These are phyloP conservation scores for Tragelaphus scriptus DNA, from an alignment of 2,113 vertebrate species.

Conservation along the genomic window DNA sequence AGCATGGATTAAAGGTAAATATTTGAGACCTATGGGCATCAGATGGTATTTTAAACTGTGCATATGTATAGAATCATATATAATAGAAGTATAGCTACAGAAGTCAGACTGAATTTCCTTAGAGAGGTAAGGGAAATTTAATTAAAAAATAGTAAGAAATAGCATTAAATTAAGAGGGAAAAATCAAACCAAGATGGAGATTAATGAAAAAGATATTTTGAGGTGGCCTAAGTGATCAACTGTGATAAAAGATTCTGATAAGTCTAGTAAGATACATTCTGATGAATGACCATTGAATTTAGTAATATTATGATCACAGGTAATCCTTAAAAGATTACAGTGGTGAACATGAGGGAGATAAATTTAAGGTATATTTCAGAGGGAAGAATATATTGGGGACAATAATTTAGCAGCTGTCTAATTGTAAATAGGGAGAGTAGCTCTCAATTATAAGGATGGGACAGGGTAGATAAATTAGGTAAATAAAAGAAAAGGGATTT, in stretches of 20 bases:
- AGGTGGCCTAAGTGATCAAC: not conserved
- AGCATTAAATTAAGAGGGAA: no score
- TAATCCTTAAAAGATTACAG: not conserved
- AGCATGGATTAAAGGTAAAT: no score
- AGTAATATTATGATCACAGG: not conserved
- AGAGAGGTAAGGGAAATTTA: no score
- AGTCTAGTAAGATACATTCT: not conserved
- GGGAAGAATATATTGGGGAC: not conserved
- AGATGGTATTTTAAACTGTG: no score
- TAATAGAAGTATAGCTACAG: no score
- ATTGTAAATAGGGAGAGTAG: not conserved
- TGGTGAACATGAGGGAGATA: rapidly evolving
- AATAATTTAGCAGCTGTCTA: not conserved
- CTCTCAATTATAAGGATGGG: not conserved
- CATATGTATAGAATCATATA: no score
- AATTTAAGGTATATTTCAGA: not conserved
- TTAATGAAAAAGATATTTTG: no score
- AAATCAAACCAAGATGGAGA: no score
- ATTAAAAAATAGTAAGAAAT: no score
- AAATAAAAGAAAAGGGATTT: not conserved
- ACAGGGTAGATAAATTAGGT: not conserved
- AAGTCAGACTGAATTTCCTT: no score
- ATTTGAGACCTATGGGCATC: no score
- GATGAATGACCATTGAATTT: not conserved
- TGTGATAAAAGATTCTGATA: not conserved